Evolutionary conservation across 2,113 vertebrate genomes (phyloP), one percentile per base, ranked within the genome.

Genomic region (Laticauda colubrina): DNA sequence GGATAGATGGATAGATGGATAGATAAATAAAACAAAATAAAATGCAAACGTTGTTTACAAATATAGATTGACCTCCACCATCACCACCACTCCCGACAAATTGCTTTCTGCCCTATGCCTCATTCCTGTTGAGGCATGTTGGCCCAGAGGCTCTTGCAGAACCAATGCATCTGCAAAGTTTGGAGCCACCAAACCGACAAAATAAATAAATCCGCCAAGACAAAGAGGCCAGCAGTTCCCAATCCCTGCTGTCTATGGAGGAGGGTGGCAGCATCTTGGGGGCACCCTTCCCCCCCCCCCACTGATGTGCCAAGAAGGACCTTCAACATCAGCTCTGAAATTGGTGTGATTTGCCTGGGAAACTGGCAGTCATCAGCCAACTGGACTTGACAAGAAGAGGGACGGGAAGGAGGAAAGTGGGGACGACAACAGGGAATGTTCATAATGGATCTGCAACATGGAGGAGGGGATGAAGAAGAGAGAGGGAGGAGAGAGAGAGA

Each of bases 311-410:
- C 97, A 97, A 97, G 97, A 97, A 97, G 96, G 98, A 97, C 98
- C 98, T 98, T 98, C 98, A 98, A 98, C 98, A 97, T 97, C 98
- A 98, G 97, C 98, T 98, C 96, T 95, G 97, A 98, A 98, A 98
- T 98, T 97, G 97, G 97, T 98, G 97, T 98, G 98, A 98, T 98
- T 98, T 98, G 96, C 97, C 97, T 98, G 98, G 98, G 98, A 98
- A 98, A 98, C 96, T 94, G 94, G 95, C 97, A 95, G 93, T 96
- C 96, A 94, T 94, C 92, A 94, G 95, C 95, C 96, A 97, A 96
- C 95, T 97, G 97, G 96, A 95, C 95, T 96, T 97, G 96, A 97
- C 96, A 96, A 96, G 96, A 96, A 92, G 96, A 96, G 96, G 95
- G 95, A 75, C 4, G 24, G 69, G 75, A 29, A 29, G 29, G 24